Percentiles rank a stretch among this genome's conserved stretches.
These are phyloP conservation scores for Pachliopta kotzebuea DNA, from an alignment of 2,888 invertebrate species.

Conservation along the genomic window DNA sequence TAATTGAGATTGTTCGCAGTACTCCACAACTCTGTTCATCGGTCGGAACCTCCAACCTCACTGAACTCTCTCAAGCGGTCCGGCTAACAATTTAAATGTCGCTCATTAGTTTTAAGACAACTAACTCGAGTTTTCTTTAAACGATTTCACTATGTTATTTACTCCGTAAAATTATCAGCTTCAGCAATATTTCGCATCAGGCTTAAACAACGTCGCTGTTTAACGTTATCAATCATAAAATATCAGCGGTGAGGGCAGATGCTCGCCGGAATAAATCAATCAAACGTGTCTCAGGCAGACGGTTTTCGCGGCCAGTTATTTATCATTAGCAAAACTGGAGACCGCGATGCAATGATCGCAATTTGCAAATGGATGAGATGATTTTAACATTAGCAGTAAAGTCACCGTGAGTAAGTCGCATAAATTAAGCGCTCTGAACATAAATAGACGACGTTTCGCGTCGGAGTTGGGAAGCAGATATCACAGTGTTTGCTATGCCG, in stretches of 20 bases:
- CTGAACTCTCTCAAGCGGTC: conserved; percentile 69
- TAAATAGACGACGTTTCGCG: conserved; percentile 47
- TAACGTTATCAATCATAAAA: conserved; percentile 59
- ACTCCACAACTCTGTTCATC: conserved; percentile 51
- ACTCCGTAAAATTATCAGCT: conserved; percentile 40
- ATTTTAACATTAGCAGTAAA: conserved; percentile 40
- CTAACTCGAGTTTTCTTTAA: conserved; percentile 58
- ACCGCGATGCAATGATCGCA: conserved; percentile 54
- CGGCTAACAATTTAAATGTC: conserved; percentile 76
- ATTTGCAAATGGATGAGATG: conserved; percentile 52
- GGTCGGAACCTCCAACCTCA: conserved; percentile 69
- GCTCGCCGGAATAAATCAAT: conserved; percentile 65
- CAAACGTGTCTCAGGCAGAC: conserved; percentile 53
- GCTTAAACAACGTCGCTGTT: conserved; percentile 31
- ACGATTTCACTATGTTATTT: conserved; percentile 60
- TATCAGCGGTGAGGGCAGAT: conserved; percentile 52
- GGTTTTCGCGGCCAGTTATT: conserved; percentile 54
- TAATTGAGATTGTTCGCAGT: conserved; percentile 68
- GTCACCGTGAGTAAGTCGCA: conserved; percentile 46
- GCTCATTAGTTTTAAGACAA: conserved; percentile 71
- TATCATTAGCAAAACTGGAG: conserved; percentile 58
- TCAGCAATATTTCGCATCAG: conserved; percentile 19
- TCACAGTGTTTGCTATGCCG: conserved; percentile 61
- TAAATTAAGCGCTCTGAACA: conserved; percentile 42
- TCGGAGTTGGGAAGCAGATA: conserved; percentile 60